Conservation (phyloP, 2,797 vertebrate species). For the Antrozous pallidus region DNA sequence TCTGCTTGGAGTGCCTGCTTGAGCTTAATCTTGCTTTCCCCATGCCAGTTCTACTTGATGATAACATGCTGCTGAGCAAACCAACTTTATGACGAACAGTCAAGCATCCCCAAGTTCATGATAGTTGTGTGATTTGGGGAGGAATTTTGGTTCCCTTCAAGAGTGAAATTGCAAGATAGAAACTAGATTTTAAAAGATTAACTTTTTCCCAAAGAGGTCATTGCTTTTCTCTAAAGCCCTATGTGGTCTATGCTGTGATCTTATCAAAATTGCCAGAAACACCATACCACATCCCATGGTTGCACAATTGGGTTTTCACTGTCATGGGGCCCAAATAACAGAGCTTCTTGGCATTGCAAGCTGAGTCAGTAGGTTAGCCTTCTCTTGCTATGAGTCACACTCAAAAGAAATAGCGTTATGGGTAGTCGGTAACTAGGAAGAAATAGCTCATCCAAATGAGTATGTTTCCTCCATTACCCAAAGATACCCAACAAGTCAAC, state of each 20-base stretch:
- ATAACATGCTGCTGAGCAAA: not conserved
- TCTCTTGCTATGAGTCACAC: not conserved
- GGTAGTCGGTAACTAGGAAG: not conserved
- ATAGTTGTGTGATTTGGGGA: not conserved
- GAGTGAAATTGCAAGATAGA: not conserved
- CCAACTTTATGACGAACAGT: not conserved
- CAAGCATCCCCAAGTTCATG: not conserved
- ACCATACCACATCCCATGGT: too few species aligned
- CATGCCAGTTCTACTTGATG: not conserved
- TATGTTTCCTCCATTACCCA: not conserved
- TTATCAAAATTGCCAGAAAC: not conserved
- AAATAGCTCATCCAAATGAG: not conserved
- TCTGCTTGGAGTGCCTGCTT: not conserved
- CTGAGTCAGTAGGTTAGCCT: not conserved
- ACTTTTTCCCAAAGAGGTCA: not conserved
- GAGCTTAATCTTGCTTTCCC: not conserved
- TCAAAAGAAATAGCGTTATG: not conserved
- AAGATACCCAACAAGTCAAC: not conserved
- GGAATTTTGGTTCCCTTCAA: not conserved
- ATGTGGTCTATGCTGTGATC: not conserved
- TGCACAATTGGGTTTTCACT: not conserved
- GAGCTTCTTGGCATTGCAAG: not conserved
- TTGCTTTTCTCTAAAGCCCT: conserved; percentile 13
- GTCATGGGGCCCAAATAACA: not conserved
- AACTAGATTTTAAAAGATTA: not conserved